Evolutionary conservation across 2,113 vertebrate species (phyloP), one percentile per base, ranked within the genome.

Genomic region (Lophochroa leadbeateri): DNA sequence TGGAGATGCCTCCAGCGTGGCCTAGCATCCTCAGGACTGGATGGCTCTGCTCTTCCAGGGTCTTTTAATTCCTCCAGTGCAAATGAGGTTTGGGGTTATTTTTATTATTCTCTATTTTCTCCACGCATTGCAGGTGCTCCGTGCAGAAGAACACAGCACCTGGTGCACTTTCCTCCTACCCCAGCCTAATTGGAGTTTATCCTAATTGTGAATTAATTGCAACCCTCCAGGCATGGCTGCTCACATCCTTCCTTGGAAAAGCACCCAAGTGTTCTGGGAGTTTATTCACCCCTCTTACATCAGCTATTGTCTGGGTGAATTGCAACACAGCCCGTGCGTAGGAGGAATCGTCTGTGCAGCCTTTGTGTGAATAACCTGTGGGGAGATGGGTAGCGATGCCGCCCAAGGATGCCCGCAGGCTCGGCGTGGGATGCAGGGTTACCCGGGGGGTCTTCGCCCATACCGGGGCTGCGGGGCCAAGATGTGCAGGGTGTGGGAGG

Each of bases 351-450:
- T 50, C 60, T 25, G 43, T 25, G 81, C 86, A 55, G 77, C 44
- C 77, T 58, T 82, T 52, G 81, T 84, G 80, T 57, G 68, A 86
- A 15, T 21, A 70, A 12, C 31, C 13, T 18, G 19, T 2, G 3
- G 43, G 29, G 50, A 72, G 31, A 28, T 14, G 0, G 2, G 19
- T 8, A 13, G 13, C 0, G 1, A 43, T 55, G 43, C 53, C 0
- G 6, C 24, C 68, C 58, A 2, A 18, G 53, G 50, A 12, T 46
- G 43, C 47, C 46, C 70, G 2, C 0, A 1, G 58, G 53, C 49
- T 81, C 0, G 0, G 37, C 2, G 11, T 67, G 83, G 70, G 65
- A n/a, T 53, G 24, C 0, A 0, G 44, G 16, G 6, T 31, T 37
- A 6, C 25, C 39, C 1, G 7, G 55, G 44, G 50, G 37, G 29